Evolutionary conservation across 1,140 invertebrate species (phyloP), one percentile per base, ranked within the genome.

Genomic region (Atta cephalotes): DNA sequence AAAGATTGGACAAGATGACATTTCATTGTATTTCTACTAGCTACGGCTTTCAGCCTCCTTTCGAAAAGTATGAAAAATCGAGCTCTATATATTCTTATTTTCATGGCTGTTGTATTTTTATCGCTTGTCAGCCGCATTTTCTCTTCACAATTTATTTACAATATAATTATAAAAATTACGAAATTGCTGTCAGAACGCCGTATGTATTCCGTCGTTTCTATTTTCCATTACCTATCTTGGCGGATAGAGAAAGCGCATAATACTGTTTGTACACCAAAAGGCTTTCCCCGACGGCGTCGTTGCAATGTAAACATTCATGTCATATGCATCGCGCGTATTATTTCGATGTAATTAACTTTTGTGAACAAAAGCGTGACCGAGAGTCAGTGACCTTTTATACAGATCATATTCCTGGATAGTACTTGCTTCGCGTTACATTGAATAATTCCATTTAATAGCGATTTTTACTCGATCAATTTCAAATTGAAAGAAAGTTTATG

Each of bases 281-380:
- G 31, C n/a, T 70, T 56, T 56, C 21, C 63, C 31, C 51, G 49
- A 63, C 18, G 28, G 49, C 31, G 31, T 51, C 45, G 28, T 68
- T 68, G 78, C 78, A 68, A 68, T 39, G 78, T 80, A 80, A 81
- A 81, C 65, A 70, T 71, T 18, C 39, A 45, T 79, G 49, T 71
- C 51, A 80, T 56, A 56, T 56, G 31, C 78, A 58, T 70, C 63
- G 31, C 51, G 51, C 63, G 35, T 81, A 81, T 81, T 81, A 81
- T 70, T 81, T 81, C 78, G 28, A 70, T 81, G 49, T 81, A 81
- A 80, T 80, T 80, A 80, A 71, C 65, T 81, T 81, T 70, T 21
- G 65, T 58, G 78, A 70, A 79, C 62, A 79, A 70, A 81, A 70
- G 63, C 63, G 49, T 31, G 21, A 81, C n/a, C 63, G 78, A 58